These are phyloP conservation scores for Thermophis baileyi DNA, from an alignment of 2,113 vertebrate genomes.

Conservation along the genomic window DNA sequence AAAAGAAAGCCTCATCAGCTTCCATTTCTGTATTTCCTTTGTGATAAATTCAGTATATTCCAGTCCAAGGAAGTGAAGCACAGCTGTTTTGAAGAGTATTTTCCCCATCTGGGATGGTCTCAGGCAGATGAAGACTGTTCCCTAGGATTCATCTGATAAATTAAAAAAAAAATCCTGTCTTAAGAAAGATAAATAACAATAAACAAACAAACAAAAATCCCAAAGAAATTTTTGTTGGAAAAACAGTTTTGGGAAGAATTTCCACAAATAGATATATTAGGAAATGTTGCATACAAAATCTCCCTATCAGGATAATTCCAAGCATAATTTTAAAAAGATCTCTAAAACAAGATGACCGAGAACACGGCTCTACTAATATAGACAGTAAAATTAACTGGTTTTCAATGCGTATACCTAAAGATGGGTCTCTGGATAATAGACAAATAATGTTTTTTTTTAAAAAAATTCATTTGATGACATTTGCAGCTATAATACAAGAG, in stretches of 20 bases:
- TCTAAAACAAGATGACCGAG: not conserved
- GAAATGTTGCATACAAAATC: not conserved
- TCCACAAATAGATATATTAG: not conserved
- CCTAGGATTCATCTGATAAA: not conserved
- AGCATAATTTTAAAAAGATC: not conserved
- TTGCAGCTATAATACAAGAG: not conserved
- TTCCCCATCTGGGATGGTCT: not conserved
- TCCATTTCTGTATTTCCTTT: not conserved
- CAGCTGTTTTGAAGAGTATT: not conserved
- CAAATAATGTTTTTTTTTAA: not conserved
- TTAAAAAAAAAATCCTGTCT: not conserved
- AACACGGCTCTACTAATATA: not conserved
- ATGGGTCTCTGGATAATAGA: not conserved
- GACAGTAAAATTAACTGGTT: not conserved
- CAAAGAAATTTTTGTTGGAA: not conserved
- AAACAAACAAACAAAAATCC: not conserved
- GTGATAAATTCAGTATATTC: not conserved
- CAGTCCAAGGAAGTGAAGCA: not conserved
- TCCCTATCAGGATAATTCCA: not conserved
- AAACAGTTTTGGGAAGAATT: not conserved
- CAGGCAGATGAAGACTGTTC: not conserved
- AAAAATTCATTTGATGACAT: not conserved
- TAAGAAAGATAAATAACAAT: not conserved
- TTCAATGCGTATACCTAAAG: not conserved
- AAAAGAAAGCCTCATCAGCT: not conserved